These are phyloP conservation scores for Lacanobia wlatinum DNA, from an alignment of 2,888 invertebrate genomes.

Conservation along the genomic window DNA sequence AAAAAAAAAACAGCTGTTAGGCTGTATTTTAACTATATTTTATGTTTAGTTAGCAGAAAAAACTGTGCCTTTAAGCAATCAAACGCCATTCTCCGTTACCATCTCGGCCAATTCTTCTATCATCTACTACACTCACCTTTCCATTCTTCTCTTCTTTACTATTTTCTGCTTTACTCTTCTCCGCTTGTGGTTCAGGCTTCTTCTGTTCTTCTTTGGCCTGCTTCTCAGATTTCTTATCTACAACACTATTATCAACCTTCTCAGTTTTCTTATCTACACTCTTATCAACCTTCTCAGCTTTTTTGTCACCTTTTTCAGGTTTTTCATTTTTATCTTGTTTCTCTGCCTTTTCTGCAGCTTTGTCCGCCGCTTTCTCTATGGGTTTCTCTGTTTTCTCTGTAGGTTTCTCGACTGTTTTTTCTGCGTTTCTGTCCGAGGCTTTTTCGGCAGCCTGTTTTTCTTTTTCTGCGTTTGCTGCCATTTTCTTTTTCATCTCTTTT, in stretches of 20 bases:
- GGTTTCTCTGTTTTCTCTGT: constrained; percentile 65
- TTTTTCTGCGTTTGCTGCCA: constrained; percentile 85
- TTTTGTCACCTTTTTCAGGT: constrained; percentile 54
- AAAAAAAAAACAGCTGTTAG: too few relatives aligned
- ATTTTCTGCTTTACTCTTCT: constrained; percentile 70
- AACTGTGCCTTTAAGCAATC: neutral
- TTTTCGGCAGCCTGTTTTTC: constrained; percentile 82
- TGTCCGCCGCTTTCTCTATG: constrained; percentile 62
- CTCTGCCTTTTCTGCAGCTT: constrained; percentile 55
- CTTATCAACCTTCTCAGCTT: constrained; percentile 54
- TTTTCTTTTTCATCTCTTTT: constrained; percentile 88
- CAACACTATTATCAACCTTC: constrained; percentile 50
- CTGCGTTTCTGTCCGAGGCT: constrained; percentile 68
- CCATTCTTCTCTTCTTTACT: constrained; percentile 76
- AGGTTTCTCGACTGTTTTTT: constrained; percentile 71
- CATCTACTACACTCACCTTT: constrained; percentile 72
- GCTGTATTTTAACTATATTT: too few relatives aligned
- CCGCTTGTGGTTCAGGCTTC: constrained; percentile 59
- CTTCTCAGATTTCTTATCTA: constrained; percentile 49
- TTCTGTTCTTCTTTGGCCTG: constrained; percentile 57
- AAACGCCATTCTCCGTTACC: neutral
- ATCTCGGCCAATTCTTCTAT: neutral
- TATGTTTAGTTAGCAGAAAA: neutral
- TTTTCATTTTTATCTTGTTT: constrained; percentile 57
- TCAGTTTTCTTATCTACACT: constrained; percentile 45